These are phyloP conservation scores for Fregetta grallaria DNA, from an alignment of 2,113 vertebrate genomes.

Conservation along the genomic window DNA sequence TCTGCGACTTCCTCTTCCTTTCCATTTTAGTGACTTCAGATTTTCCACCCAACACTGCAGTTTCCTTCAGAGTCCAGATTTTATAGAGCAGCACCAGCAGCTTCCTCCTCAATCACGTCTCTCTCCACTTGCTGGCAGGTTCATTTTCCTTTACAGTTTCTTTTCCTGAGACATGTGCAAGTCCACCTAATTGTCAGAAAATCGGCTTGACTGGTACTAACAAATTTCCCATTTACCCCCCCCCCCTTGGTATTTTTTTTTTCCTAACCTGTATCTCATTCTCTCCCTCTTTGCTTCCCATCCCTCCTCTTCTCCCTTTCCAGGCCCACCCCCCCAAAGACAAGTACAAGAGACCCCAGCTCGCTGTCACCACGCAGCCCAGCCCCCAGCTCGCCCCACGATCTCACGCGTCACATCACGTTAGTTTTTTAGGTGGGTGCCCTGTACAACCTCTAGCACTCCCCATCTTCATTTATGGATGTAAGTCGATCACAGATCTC, in stretches of 20 bases:
- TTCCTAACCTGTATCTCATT: not conserved
- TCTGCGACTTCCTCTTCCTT: not conserved
- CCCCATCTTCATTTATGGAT: not conserved
- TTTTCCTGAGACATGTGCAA: not conserved
- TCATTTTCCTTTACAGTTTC: not conserved
- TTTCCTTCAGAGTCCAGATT: not conserved
- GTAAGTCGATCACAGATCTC: not conserved
- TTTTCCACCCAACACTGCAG: not conserved
- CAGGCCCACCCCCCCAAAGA: not conserved
- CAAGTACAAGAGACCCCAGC: not conserved
- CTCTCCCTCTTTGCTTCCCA: not conserved
- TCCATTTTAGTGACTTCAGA: not conserved
- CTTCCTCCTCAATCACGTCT: not conserved
- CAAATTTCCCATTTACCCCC: not conserved
- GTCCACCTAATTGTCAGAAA: not conserved
- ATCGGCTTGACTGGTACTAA: not conserved
- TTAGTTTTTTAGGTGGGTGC: not conserved
- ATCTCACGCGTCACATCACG: not conserved
- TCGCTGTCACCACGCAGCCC: rapidly evolving
- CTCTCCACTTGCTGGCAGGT: not conserved
- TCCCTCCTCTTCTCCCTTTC: not conserved
- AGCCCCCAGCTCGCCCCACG: rapidly evolving
- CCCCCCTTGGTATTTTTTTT: rapidly evolving
- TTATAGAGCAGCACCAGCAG: not conserved
- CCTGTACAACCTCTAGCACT: rapidly evolving